Conservation (phyloP, 2,888 invertebrate species). For the Chrysomela aeneicollis region DNA sequence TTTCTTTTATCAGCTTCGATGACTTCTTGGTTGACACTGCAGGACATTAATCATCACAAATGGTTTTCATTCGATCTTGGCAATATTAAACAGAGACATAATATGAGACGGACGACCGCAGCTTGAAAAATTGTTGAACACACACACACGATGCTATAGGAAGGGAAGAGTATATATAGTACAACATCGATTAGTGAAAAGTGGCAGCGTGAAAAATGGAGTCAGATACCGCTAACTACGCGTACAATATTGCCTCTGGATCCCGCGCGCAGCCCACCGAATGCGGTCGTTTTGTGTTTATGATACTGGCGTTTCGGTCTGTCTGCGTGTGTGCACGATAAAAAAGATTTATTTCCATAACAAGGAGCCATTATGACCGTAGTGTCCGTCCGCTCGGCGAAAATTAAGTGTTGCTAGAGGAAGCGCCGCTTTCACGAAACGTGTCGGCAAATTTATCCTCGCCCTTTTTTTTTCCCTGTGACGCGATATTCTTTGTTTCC, state of each 20-base stretch:
- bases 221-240: constrained; percentile 16
- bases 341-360: constrained; percentile 39
- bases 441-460: constrained; percentile 1
- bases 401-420: constrained; percentile 17
- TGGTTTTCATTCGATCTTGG: too few species aligned
- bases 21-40: too few species aligned
- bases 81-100: too few species aligned
- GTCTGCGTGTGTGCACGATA: constrained; percentile 40
- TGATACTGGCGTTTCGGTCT: constrained; percentile 43
- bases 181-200: neutral
- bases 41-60: too few species aligned
- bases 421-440: constrained; percentile 3
- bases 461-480: neutral
- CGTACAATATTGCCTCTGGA: constrained; percentile 13
- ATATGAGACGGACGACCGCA: too few species aligned
- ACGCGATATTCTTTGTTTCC: too few species aligned
- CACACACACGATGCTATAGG: too few species aligned
- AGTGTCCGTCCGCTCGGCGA: constrained; percentile 13
- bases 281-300: constrained; percentile 34
- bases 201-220: neutral
- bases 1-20: neutral
- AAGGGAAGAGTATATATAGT: neutral
- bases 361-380: constrained; percentile 18
- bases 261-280: constrained; percentile 14
- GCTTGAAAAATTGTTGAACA: too few species aligned